Conservation (phyloP, 2,113 vertebrate species). For the Percina caprodes region DNA sequence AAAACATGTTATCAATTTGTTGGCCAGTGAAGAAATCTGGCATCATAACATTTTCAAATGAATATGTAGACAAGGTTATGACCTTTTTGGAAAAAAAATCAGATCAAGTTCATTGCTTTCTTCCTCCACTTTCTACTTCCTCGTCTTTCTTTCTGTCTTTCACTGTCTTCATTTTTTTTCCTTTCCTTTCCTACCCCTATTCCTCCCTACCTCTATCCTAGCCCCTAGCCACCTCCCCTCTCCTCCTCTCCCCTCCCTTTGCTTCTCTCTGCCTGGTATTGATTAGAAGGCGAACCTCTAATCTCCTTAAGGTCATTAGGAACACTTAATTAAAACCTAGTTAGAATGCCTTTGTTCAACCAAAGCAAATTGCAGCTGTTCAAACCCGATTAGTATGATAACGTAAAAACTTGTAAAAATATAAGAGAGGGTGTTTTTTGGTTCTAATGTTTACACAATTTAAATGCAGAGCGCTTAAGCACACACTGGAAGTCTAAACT, state of each 20-base stretch:
- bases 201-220: constrained; percentile 64
- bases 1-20: neutral
- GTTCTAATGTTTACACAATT: constrained; percentile 78
- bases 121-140: constrained; percentile 5
- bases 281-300: constrained; percentile 98
- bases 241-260: constrained; percentile 69
- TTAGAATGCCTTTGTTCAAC: constrained; percentile 88
- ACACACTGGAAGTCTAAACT: constrained; percentile 62
- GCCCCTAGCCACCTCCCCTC: constrained; percentile 75
- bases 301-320: constrained; percentile 98
- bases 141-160: constrained; percentile 15
- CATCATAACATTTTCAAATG: neutral
- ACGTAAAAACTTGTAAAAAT: constrained; percentile 81
- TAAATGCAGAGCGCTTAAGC: constrained; percentile 67
- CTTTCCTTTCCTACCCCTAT: constrained; percentile 35
- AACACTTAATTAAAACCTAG: constrained; percentile 99
- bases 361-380: constrained; percentile 86
- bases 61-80: neutral
- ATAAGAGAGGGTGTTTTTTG: constrained; percentile 64
- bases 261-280: constrained; percentile 91
- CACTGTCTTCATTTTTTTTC: neutral
- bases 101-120: neutral
- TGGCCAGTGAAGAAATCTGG: neutral
- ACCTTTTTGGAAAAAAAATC: neutral
- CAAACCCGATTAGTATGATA: constrained; percentile 85